These are phyloP conservation scores for Drosophila tsacasi DNA, from an alignment of 1,140 invertebrate species.

Conservation along the genomic window DNA sequence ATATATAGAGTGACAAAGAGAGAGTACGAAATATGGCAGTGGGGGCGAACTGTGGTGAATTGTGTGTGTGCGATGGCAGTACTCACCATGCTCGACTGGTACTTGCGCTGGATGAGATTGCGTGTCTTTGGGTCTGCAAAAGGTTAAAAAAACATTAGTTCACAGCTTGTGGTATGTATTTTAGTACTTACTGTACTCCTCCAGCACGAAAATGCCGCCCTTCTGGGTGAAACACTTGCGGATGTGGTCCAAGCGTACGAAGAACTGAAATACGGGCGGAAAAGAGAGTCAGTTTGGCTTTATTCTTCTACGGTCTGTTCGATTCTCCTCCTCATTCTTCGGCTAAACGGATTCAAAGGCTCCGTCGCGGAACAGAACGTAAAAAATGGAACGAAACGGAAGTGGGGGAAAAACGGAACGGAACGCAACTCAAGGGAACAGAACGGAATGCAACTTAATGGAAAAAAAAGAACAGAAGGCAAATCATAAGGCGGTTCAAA, in stretches of 20 bases:
- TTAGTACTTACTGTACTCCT: conserved; percentile 97
- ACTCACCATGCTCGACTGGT: conserved; percentile 99
- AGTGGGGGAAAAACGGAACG: conserved; percentile 16
- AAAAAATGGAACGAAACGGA: conserved; percentile 30
- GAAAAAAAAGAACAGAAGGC: conserved; percentile 24
- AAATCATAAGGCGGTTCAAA: conserved; percentile 28
- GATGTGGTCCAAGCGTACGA: conserved; percentile 99
- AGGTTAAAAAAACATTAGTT: background rate
- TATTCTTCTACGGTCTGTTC: background rate
- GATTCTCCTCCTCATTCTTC: conserved; percentile 10
- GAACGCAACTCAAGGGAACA: conserved; percentile 40
- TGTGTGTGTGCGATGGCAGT: background rate
- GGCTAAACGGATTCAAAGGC: conserved; percentile 14
- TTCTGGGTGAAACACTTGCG: conserved; percentile 99
- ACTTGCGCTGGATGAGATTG: conserved; percentile 97
- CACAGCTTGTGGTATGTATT: background rate
- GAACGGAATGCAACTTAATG: conserved; percentile 18
- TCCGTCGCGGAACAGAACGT: conserved; percentile 31
- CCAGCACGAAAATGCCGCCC: conserved; percentile 99
- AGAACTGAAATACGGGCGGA: conserved; percentile 93
- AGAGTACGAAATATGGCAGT: conserved; percentile 12
- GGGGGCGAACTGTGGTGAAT: conserved; percentile 15
- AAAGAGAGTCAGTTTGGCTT: conserved; percentile 31
- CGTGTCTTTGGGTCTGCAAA: conserved; percentile 97
- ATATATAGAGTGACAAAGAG: background rate